phyloP scores from a whole-genome alignment of 2,113 vertebrate species.

The Anhinga anhinga region DNA sequence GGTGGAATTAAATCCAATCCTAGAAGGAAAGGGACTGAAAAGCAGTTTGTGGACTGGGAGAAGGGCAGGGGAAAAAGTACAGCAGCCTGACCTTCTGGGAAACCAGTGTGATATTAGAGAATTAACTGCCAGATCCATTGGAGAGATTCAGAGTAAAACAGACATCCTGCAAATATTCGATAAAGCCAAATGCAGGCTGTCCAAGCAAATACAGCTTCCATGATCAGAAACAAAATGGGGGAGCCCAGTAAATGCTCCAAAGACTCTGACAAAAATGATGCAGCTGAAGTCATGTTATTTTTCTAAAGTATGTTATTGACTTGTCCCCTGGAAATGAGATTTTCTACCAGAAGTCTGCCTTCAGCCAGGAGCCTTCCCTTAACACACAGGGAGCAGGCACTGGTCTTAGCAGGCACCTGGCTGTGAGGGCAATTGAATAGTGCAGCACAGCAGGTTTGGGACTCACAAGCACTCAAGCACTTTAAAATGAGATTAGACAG shows the following conservation, averaged over 20 bases:
- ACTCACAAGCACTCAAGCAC: not conserved
- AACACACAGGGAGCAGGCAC: not conserved
- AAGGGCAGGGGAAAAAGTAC: not conserved
- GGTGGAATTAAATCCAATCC: not conserved
- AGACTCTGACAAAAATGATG: not conserved
- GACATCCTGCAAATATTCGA: not conserved
- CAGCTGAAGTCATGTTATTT: not conserved
- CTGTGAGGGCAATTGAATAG: not conserved
- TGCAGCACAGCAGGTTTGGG: not conserved
- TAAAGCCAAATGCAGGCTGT: not conserved
- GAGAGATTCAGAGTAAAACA: not conserved
- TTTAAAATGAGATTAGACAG: not conserved
- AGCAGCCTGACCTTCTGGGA: not conserved
- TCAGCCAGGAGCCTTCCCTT: not conserved
- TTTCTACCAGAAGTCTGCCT: not conserved
- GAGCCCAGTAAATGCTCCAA: not conserved
- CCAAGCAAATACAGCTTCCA: not conserved
- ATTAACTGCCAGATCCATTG: not conserved
- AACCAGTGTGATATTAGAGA: not conserved
- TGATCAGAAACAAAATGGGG: not conserved
- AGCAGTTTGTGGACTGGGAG: not conserved
- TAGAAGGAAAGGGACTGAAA: not conserved
- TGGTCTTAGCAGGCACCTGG: not conserved
- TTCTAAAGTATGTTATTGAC: not conserved
- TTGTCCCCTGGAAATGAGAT: not conserved